A percentile compares a stretch with the other conserved stretches of the same genome.
Evolutionary conservation across 2,888 invertebrate species (phyloP).

Genomic region (Serripes groenlandicus): DNA sequence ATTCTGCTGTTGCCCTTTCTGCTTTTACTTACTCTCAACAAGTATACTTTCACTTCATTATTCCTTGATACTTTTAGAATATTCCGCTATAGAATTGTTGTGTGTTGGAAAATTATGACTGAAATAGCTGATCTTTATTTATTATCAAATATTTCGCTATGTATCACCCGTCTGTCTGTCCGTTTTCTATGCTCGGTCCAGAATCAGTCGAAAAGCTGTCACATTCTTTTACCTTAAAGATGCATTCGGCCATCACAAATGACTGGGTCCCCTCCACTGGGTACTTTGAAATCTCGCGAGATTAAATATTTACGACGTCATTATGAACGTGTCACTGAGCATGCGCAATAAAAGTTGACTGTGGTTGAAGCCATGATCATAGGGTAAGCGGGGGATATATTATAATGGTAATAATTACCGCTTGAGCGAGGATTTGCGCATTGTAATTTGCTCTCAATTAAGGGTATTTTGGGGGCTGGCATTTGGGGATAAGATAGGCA

Average conservation of each 20-base stretch:
- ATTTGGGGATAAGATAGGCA: constrained; percentile 15
- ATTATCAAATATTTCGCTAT: no score
- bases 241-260: constrained; percentile 30
- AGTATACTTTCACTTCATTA: no score
- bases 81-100: no score
- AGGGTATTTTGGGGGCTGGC: constrained; percentile 25
- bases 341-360: constrained; percentile 28
- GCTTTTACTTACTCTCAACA: no score
- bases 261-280: constrained; percentile 17
- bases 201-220: constrained; percentile 16
- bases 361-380: constrained; percentile 41
- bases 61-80: no score
- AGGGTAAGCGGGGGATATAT: constrained; percentile 19
- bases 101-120: no score
- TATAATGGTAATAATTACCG: constrained; percentile 20
- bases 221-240: constrained; percentile 10
- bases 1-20: no score
- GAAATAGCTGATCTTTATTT: no score
- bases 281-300: constrained; percentile 36
- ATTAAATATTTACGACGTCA: constrained; percentile 59
- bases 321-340: constrained; percentile 55
- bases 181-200: no score
- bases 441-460: constrained; percentile 40
- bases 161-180: no score
- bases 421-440: constrained; percentile 4